A percentile compares a stretch with the other conserved stretches of the same genome.
Conservation (phyloP, 1,140 invertebrate species). For the Drosophila repletoides region DNA sequence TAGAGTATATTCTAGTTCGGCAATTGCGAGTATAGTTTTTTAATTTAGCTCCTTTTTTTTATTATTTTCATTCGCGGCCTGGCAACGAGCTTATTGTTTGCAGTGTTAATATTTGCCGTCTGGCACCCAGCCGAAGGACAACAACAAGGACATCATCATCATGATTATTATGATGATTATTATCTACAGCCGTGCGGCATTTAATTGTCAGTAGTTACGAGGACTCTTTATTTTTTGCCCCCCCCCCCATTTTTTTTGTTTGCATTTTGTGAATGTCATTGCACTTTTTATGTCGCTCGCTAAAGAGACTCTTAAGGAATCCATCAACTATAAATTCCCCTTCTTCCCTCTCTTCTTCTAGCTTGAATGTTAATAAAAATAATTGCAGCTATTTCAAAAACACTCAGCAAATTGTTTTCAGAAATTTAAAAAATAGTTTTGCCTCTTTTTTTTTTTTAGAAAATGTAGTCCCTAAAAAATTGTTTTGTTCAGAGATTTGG, state of each 20-base stretch:
- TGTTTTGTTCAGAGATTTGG: too few species aligned
- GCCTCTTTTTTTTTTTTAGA: neutral
- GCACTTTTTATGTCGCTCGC: conserved; percentile 52
- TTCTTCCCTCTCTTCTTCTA: neutral
- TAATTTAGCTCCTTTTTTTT: conserved; percentile 27
- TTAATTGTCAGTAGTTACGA: conserved; percentile 62
- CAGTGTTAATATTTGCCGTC: conserved; percentile 77
- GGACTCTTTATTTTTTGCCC: too few species aligned
- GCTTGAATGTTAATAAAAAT: neutral
- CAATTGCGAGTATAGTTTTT: conserved; percentile 19
- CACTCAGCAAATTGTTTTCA: too few species aligned
- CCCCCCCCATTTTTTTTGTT: too few species aligned
- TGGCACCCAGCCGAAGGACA: conserved; percentile 50
- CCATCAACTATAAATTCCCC: neutral
- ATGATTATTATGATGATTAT: conserved; percentile 9
- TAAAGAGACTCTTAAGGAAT: neutral
- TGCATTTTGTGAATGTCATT: conserved; percentile 59
- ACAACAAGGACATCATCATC: conserved; percentile 42
- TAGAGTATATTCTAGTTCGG: too few species aligned
- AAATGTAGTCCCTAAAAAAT: too few species aligned
- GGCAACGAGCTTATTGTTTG: conserved; percentile 66
- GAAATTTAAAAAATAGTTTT: too few species aligned
- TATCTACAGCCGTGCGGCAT: conserved; percentile 41
- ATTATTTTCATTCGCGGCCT: conserved; percentile 16
- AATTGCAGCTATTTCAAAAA: conserved; percentile 1